Evolutionary conservation across 30 jellyfish, hydroid and myxozoan genomes (phyloP).

Genomic region (Rhopilema esculentum): DNA sequence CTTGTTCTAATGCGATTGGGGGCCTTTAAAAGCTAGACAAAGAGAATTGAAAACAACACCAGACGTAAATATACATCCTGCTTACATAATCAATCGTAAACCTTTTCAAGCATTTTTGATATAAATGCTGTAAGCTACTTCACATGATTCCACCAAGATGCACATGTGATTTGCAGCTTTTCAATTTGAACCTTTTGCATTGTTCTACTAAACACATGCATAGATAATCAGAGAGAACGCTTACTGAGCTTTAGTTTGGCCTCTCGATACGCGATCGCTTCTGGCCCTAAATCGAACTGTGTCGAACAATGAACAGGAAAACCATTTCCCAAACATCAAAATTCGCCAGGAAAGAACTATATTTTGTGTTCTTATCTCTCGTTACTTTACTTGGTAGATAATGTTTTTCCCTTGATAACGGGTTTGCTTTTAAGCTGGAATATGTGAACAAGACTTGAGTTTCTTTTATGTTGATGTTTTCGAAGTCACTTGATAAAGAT

Average conservation of each 20-base stretch:
- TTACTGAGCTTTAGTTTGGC: conserved; percentile 40
- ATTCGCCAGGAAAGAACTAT: neutral
- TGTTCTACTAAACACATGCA: conserved; percentile 15
- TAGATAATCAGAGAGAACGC: conserved; percentile 29
- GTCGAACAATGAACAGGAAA: conserved; percentile 59
- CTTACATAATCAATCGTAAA: conserved; percentile 16
- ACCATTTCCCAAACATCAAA: conserved; percentile 51
- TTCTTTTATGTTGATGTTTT: neutral
- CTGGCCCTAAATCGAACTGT: conserved; percentile 35
- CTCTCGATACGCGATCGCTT: conserved; percentile 31
- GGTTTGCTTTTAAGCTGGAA: neutral
- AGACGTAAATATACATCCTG: conserved; percentile 25
- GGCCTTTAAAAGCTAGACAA: neutral
- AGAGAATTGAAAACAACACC: conserved; percentile 14
- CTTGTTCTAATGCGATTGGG: neutral
- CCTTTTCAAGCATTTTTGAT: conserved; percentile 14
- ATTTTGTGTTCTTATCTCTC: neutral
- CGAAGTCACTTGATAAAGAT: neutral
- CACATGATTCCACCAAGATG: conserved; percentile 36
- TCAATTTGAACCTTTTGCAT: conserved; percentile 7
- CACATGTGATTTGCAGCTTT: conserved; percentile 34
- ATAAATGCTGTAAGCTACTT: conserved; percentile 29
- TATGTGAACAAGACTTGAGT: neutral
- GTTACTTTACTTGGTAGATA: neutral
- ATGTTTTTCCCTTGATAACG: neutral